Evolutionary conservation across 2,797 vertebrate species (phyloP), one percentile per base, ranked within the genome.

Genomic region (Sciurus carolinensis): DNA sequence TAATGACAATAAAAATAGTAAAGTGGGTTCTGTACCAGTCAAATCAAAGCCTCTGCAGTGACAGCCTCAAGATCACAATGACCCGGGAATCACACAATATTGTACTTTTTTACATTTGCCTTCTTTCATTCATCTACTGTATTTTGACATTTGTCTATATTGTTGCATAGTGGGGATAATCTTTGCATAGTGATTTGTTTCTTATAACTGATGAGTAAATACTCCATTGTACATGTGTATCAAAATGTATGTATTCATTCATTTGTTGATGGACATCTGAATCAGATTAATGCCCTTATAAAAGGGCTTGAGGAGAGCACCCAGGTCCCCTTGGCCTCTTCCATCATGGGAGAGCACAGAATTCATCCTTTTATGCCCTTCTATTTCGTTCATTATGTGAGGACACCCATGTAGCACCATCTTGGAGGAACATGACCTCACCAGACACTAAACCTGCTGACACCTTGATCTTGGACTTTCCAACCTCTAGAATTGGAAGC

Each of bases 171-270:
- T 44, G 30, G 62, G 67, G 52, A 24, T 66, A 47, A 33, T 62
- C 42, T 88, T 67, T 15, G 8, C 86, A 67, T 44, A 47, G 39
- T 24, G 87, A 57, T 62, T 90, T 91, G 66, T 64, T 90, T 91
- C 36, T 62, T 84, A 80, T 75, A 11, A 66, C 44, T 72, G 64
- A 33, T 24, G 13, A 86, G 30, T 52, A 67, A 77, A 69, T 66
- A 71, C 14, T n/a, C 14, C 52, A 39, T 30, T 50, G 24, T 30
- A 28, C 39, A 33, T 11, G 6, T 30, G 30, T 10, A 64, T 22
- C n/a, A n/a, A 18, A 8, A 10, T 75, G 50, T 59, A 86, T n/a
- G 24, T 66, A 89, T 30, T 24, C 22, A 54, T 26, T 54, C 54
- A 79, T 15, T 88, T 42, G 8, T 14, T 30, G 33, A 28, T 28